Percentiles rank a stretch among this genome's conserved stretches.
phyloP scores from a whole-genome alignment of 2,113 vertebrate genomes.

The Diadophis punctatus region DNA sequence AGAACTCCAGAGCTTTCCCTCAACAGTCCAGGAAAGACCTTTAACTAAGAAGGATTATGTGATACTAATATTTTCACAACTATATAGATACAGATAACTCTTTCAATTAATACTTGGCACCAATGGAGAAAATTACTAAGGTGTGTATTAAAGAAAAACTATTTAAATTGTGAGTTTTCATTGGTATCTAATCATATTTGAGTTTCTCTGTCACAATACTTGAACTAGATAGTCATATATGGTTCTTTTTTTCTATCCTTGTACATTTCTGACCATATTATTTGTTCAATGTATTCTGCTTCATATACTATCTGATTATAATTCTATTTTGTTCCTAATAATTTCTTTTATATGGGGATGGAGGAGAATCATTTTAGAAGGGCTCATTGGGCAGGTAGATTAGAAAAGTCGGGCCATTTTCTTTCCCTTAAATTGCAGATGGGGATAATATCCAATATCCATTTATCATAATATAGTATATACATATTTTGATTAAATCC shows the following conservation, averaged over 20 bases:
- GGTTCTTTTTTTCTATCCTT: background rate
- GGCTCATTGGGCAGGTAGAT: constrained; percentile 33
- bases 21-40: constrained; percentile 71
- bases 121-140: constrained; percentile 42
- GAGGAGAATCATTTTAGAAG: constrained; percentile 31
- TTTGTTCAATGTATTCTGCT: constrained; percentile 30
- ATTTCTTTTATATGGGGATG: background rate
- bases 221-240: background rate
- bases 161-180: constrained; percentile 20
- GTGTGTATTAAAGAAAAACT: constrained; percentile 28
- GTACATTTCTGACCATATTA: background rate
- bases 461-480: constrained; percentile 48
- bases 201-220: background rate
- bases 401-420: constrained; percentile 35
- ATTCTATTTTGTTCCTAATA: constrained; percentile 27
- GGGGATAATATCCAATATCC: constrained; percentile 37
- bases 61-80: constrained; percentile 62
- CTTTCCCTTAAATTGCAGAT: constrained; percentile 34
- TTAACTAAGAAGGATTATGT: constrained; percentile 72
- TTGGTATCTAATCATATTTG: background rate
- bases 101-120: constrained; percentile 73
- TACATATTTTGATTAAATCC: constrained; percentile 46
- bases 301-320: background rate
- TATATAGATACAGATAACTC: constrained; percentile 66
- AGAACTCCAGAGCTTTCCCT: constrained; percentile 68